Base-by-base conservation (phyloP, 1,140 invertebrate genomes). In the Zaprionus vittiger region DNA sequence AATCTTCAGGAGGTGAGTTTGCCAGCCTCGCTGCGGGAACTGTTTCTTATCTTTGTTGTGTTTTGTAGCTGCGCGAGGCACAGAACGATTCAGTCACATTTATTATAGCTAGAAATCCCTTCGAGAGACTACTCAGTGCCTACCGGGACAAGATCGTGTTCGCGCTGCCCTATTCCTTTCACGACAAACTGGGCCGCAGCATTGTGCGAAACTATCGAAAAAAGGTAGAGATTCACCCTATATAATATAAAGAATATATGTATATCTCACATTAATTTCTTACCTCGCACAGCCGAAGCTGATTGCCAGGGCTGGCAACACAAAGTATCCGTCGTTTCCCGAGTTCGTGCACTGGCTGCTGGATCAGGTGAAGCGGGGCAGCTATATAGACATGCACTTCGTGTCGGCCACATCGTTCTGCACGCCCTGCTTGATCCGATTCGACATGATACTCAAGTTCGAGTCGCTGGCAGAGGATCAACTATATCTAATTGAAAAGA, bases 331-430 rank as follows among this genome's bases (percentile, higher is more conserved):
- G 0, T 94, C 95, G 5, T 97, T 97, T 80, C 95, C 96, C 37
- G 96, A 97, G 92, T 97, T 97, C 73, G 95, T 97, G 0, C 93
- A 94, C 60, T 97, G 96, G 93, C 93, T 97, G 4, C 79, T 97
- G 28, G 96, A 96, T 85, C 95, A 96, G 61, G 80, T 92, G 93
- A 94, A 92, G 92, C 93, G 38, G 94, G 94, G 85, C 92, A 94
- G n/a, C 95, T 93, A 94, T 9, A 94, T 97, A 28, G 98, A 99
- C 91, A 98, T 98, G 95, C 98, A 99, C 91, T 98, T 98, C 97
- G 96, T 96, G 28, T 96, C 97, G 0, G 96, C 97, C 70, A 95
- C 95, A 9, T 95, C 96, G 79, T 97, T 98, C 83, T 98, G 98
- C 87, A 97, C 97, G 24, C 98, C 97, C 0, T 98, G 98, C 93